These are phyloP conservation scores for Chalcosyrphus nemorum DNA, from an alignment of 2,888 invertebrate genomes.

Conservation along the genomic window DNA sequence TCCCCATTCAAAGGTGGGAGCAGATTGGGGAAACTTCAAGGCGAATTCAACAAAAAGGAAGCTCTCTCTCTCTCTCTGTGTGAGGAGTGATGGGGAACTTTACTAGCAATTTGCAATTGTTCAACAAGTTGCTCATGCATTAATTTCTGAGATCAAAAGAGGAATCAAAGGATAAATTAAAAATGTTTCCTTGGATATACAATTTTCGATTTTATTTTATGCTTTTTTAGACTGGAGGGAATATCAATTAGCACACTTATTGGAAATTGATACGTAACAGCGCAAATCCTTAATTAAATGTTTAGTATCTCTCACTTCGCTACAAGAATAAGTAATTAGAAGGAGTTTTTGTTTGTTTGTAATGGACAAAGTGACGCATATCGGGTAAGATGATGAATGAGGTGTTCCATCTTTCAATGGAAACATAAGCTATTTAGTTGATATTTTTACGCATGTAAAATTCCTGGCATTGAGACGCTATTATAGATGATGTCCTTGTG, in stretches of 20 bases:
- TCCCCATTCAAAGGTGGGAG: background rate
- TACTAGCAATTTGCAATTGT: constrained; percentile 46
- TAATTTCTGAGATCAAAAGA: constrained; percentile 61
- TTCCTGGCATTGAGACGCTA: background rate
- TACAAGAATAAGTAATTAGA: constrained; percentile 25
- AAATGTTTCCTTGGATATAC: constrained; percentile 16
- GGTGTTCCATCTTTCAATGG: background rate
- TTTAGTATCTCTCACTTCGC: constrained; percentile 1
- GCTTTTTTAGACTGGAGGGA: background rate
- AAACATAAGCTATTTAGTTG: background rate
- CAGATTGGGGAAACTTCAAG: background rate
- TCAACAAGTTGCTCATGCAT: constrained; percentile 71
- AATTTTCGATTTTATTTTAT: constrained; percentile 23
- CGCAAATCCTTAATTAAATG: constrained; percentile 47
- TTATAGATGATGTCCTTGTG: background rate
- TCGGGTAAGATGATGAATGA: background rate
- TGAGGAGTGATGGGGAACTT: constrained; percentile 26
- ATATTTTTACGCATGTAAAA: background rate
- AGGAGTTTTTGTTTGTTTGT: constrained; percentile 6
- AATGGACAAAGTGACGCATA: background rate
- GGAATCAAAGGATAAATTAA: constrained; percentile 46
- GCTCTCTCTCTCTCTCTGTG: background rate
- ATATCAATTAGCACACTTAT: constrained; percentile 44
- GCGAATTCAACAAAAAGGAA: constrained; percentile 51
- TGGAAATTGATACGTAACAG: constrained; percentile 12